Conservation (phyloP, 2,888 invertebrate genomes). For the Dorcus hopei region DNA sequence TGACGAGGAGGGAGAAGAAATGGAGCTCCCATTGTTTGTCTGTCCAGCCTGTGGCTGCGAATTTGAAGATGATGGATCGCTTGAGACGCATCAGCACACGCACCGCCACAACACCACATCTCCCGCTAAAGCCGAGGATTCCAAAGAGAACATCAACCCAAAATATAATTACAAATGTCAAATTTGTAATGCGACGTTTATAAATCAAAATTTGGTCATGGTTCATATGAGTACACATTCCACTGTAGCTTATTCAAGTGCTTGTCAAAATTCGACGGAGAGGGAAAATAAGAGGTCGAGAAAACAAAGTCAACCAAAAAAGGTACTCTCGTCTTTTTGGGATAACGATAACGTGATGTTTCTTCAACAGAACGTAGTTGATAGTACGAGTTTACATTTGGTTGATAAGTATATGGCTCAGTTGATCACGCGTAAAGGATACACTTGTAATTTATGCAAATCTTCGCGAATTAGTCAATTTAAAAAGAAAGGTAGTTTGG, state of each 20-base stretch:
- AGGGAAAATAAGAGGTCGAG: constrained; percentile 42
- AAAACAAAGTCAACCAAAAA: constrained; percentile 54
- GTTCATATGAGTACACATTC: constrained; percentile 52
- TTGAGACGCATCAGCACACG: constrained; percentile 51
- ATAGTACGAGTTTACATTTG: constrained; percentile 34
- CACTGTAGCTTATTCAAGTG: constrained; percentile 40
- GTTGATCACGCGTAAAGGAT: constrained; percentile 41
- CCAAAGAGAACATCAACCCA: constrained; percentile 48
- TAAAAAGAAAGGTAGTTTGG: constrained; percentile 49
- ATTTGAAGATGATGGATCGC: constrained; percentile 53
- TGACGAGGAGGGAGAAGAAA: constrained; percentile 45
- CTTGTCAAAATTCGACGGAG: constrained; percentile 35
- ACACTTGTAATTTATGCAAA: constrained; percentile 44
- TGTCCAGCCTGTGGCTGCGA: constrained; percentile 56
- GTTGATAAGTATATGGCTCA: constrained; percentile 46
- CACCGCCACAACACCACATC: constrained; percentile 51
- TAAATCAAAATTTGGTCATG: constrained; percentile 50
- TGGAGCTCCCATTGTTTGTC: constrained; percentile 51
- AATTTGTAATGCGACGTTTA: constrained; percentile 49
- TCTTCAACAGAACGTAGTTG: constrained; percentile 35
- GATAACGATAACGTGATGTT: constrained; percentile 41
- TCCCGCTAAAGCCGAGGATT: constrained; percentile 50
- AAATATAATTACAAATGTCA: constrained; percentile 49
- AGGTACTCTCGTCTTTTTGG: constrained; percentile 46
- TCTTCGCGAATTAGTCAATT: constrained; percentile 47